Base-by-base conservation (phyloP, 2,888 invertebrate species). In the Tetrapedia diversipes region DNA sequence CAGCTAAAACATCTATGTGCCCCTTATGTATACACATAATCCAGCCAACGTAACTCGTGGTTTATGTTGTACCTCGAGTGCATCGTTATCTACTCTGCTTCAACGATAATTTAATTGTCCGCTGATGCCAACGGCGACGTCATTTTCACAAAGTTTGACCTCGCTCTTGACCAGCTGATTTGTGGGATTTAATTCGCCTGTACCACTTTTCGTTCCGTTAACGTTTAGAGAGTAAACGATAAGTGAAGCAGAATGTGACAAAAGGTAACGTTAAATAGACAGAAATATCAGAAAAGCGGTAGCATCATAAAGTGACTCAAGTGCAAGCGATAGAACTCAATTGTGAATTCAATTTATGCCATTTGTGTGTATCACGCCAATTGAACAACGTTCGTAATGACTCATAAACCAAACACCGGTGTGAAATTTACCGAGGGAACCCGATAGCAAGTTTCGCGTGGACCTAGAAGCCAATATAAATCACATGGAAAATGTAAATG, bases 91-190 rank as follows among this genome's bases (percentile, higher is more conserved):
- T 66, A 81, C 79, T 82, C 66, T 59, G 68, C 76, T 74, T 75
- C 69, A 69, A 80, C 81, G 83, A 86, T 86, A 86, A 86, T 84
- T 86, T 86, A 78, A 84, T 86, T 84, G 84, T 78, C 68, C 70
- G 77, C 47, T 70, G 69, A 79, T 67, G 76, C 84, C 65, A 45
- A 57, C 71, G 69, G 73, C 68, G 67, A 83, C 79, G 64, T 83
- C 81, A 79, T 82, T 83, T 83, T 81, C 79, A 49, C 71, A 57
- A 83, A 77, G 74, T 81, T 83, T 74, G 66, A 73, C 73, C 76
- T 54, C 68, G 65, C 77, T 63, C 67, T 67, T 63, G 68, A 43
- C 54, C 53, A 39, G 77, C 64, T 69, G 77, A 74, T 74, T 77
- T 54, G 66, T 57, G 49, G 57, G 68, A 77, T 77, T 65, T 64